phyloP scores from a whole-genome alignment of 2,888 invertebrate species.

The Orchesella flavescens region DNA sequence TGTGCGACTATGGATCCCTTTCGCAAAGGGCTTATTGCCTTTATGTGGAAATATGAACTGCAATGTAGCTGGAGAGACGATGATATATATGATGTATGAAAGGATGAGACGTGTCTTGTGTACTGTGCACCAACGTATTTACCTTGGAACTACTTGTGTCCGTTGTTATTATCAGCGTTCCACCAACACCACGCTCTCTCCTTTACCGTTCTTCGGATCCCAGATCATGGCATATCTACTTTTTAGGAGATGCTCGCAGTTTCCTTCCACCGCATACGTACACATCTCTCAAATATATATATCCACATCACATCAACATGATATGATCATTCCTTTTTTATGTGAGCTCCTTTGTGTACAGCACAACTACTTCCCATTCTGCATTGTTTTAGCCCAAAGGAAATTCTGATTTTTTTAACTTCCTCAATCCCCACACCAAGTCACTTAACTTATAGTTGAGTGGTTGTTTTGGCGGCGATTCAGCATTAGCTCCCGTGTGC shows the following conservation, averaged over 20 bases:
- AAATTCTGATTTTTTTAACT: constrained; percentile 46
- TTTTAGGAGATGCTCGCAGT: constrained; percentile 49
- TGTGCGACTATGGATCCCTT: too few relatives aligned
- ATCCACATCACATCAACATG: not conserved
- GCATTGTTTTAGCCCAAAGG: constrained; percentile 29
- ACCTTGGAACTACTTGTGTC: constrained; percentile 56
- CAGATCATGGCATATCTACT: constrained; percentile 51
- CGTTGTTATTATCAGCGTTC: not conserved
- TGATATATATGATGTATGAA: constrained; percentile 1
- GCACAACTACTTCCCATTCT: not conserved
- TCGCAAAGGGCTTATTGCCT: too few relatives aligned
- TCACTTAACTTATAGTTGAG: constrained; percentile 43
- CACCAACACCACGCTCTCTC: not conserved
- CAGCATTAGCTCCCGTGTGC: constrained; percentile 12
- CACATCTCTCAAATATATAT: not conserved
- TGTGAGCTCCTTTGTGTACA: too few relatives aligned
- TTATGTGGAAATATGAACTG: not conserved
- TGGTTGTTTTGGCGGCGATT: constrained; percentile 57
- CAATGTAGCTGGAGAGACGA: constrained; percentile 42
- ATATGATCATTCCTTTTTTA: too few relatives aligned
- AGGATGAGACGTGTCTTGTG: constrained; percentile 37
- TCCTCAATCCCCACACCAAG: constrained; percentile 30
- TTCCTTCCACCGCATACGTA: not conserved
- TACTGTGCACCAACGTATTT: constrained; percentile 16
- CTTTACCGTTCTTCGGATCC: constrained; percentile 16